Evolutionary conservation across 2,113 vertebrate species (phyloP).

Genomic region (Phyllopteryx taeniolatus): DNA sequence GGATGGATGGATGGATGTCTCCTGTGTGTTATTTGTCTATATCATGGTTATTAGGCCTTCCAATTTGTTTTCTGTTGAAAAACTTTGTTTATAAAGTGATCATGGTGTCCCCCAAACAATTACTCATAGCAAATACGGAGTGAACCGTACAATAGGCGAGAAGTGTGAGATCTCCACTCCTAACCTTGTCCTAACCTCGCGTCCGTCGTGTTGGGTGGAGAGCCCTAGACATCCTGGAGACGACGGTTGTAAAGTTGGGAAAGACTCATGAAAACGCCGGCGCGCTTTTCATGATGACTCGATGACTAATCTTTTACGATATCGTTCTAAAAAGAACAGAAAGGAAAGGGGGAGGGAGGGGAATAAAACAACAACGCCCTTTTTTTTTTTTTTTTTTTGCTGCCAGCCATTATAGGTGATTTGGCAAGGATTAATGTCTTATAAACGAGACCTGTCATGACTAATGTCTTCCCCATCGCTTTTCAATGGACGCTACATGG

Average conservation of each 20-base stretch:
- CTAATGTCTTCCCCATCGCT: neutral
- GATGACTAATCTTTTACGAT: conserved; percentile 44
- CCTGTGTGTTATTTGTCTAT: too few relatives aligned
- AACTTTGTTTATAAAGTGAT: neutral
- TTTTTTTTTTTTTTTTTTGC: neutral
- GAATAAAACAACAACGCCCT: neutral
- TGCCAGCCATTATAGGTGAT: conserved; percentile 4
- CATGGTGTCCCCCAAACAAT: conserved; percentile 2
- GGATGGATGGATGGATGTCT: too few relatives aligned
- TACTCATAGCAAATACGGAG: neutral
- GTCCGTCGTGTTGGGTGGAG: conserved; percentile 54
- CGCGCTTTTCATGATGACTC: conserved; percentile 32
- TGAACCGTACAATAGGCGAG: neutral
- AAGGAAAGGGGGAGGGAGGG: neutral
- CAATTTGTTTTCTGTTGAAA: too few relatives aligned
- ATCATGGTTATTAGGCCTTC: too few relatives aligned
- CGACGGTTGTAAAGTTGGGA: conserved; percentile 62
- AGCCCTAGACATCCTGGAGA: conserved; percentile 64
- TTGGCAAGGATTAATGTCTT: neutral
- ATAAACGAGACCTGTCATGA: neutral
- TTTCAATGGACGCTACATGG: neutral
- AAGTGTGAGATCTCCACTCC: neutral
- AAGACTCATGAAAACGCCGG: conserved; percentile 40
- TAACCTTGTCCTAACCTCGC: neutral
- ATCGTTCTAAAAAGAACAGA: conserved; percentile 8